Percentiles rank a stretch among this genome's conserved stretches.
Evolutionary conservation across 1,140 invertebrate genomes (phyloP).

Genomic region (Phenacoccus solenopsis): DNA sequence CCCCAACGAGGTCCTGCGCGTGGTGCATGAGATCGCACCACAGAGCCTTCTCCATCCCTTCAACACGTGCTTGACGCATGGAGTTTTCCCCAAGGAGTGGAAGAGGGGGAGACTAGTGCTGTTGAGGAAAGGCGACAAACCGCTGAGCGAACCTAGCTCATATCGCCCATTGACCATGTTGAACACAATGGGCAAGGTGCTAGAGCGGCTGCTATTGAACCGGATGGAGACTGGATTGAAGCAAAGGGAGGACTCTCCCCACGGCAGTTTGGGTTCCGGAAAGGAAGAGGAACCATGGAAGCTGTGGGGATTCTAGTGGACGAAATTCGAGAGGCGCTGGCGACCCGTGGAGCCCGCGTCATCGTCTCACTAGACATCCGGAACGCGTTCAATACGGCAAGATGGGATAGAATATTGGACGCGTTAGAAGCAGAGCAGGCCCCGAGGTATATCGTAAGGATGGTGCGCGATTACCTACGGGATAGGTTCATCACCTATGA

Average conservation of each 20-base stretch:
- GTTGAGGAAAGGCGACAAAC: background rate
- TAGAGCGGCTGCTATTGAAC: background rate
- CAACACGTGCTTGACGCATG: background rate
- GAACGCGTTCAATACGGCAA: background rate
- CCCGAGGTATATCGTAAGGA: background rate
- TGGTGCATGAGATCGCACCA: background rate
- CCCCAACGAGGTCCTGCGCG: background rate
- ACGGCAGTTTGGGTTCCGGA: background rate
- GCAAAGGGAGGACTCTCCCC: background rate
- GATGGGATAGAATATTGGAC: background rate
- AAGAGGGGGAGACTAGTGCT: background rate
- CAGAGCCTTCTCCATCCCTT: background rate
- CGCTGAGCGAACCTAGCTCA: background rate
- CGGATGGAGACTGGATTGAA: background rate
- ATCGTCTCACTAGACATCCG: constrained; percentile 8
- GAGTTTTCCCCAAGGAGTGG: background rate
- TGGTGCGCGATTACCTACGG: background rate
- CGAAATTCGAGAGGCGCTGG: background rate
- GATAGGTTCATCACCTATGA: background rate
- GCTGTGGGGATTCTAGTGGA: too few relatives aligned
- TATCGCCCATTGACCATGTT: background rate
- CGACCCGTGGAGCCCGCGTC: background rate
- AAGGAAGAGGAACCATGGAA: background rate
- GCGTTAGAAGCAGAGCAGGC: background rate
- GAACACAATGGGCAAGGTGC: background rate